These are phyloP conservation scores for Onchidella celtica DNA, from an alignment of 2,888 invertebrate species.

Conservation along the genomic window DNA sequence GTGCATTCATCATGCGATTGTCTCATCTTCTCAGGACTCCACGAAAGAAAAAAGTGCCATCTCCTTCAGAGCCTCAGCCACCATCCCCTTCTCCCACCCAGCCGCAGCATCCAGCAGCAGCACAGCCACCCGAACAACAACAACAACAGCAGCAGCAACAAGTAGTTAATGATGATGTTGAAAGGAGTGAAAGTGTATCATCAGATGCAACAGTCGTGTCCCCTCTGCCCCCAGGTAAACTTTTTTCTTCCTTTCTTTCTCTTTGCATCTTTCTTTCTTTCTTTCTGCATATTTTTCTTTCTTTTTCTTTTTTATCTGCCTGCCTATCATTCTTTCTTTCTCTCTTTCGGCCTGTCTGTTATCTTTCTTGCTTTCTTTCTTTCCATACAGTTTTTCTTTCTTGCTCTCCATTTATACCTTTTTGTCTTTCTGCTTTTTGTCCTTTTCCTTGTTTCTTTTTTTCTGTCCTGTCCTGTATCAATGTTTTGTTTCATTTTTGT, in stretches of 20 bases:
- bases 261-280: background rate
- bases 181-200: background rate
- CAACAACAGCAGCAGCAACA: background rate
- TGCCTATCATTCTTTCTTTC: background rate
- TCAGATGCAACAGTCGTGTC: constrained; percentile 58
- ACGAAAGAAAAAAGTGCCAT: constrained; percentile 54
- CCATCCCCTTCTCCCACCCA: constrained; percentile 34
- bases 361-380: too few species aligned
- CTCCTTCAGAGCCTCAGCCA: constrained; percentile 61
- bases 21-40: constrained; percentile 42
- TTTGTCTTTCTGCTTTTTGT: background rate
- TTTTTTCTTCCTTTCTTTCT: background rate
- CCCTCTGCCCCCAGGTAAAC: constrained; percentile 60
- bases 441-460: background rate
- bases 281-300: background rate
- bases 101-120: constrained; percentile 13
- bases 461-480: background rate
- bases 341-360: too few species aligned
- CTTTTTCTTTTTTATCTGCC: background rate
- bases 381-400: too few species aligned
- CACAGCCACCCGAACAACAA: background rate
- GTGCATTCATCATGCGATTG: too few species aligned
- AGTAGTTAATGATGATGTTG: background rate
- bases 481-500: background rate
- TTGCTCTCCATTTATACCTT: background rate